Evolutionary conservation across 2,113 vertebrate genomes (phyloP).

Genomic region (Sorex araneus): DNA sequence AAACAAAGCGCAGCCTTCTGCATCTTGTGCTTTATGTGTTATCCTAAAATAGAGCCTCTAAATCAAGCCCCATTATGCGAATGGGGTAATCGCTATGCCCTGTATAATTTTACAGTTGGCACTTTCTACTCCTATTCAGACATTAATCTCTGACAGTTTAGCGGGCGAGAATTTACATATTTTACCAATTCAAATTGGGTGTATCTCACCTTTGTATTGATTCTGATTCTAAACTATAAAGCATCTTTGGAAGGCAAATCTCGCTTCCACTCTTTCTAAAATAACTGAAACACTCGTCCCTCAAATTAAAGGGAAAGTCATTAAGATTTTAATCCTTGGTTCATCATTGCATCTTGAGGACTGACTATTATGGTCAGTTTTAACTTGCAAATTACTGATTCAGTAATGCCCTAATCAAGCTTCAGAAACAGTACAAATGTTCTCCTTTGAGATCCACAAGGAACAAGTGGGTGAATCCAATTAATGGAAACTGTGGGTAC

Average conservation of each 20-base stretch:
- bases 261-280: constrained; percentile 17
- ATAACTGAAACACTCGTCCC: background rate
- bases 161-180: constrained; percentile 80
- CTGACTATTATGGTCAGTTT: constrained; percentile 53
- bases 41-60: constrained; percentile 79
- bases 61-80: constrained; percentile 73
- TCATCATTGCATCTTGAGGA: constrained; percentile 22
- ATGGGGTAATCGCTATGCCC: constrained; percentile 69
- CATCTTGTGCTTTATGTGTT: constrained; percentile 56
- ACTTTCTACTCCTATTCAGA: constrained; percentile 69
- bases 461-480: constrained; percentile 26
- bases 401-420: constrained; percentile 27
- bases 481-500: constrained; percentile 31
- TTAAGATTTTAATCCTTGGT: constrained; percentile 47
- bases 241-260: constrained; percentile 64
- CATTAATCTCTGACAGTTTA: constrained; percentile 77
- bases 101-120: constrained; percentile 82
- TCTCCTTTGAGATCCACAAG: constrained; percentile 20
- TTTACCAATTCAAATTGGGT: constrained; percentile 81
- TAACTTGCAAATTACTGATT: constrained; percentile 74
- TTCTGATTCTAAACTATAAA: constrained; percentile 64
- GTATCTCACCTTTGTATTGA: constrained; percentile 77
- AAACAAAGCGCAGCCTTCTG: constrained; percentile 73
- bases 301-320: constrained; percentile 2
- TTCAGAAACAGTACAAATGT: constrained; percentile 56